Evolutionary conservation across 2,888 invertebrate species (phyloP).

Genomic region (Torymus tubicola): DNA sequence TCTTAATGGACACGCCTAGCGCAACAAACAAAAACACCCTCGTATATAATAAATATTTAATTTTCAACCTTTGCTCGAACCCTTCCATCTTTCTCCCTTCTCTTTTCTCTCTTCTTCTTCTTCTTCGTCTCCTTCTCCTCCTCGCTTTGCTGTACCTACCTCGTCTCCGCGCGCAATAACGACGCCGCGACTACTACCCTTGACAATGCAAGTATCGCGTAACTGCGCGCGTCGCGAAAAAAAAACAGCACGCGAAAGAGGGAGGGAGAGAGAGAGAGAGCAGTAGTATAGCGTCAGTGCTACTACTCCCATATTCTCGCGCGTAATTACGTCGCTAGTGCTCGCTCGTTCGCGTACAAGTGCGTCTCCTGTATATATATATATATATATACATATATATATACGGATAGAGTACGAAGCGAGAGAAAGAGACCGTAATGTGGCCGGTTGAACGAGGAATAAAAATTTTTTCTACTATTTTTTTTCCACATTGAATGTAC

Average conservation of each 20-base stretch:
- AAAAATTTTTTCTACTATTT: too few relatives aligned
- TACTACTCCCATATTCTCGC: background rate
- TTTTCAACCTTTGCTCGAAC: background rate
- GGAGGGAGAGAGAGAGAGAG: conserved; percentile 18
- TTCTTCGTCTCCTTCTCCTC: too few relatives aligned
- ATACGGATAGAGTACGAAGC: too few relatives aligned
- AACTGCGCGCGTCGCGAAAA: conserved; percentile 2
- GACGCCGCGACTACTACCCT: background rate
- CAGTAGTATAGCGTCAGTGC: background rate
- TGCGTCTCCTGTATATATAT: background rate
- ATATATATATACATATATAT: too few relatives aligned
- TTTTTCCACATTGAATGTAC: too few relatives aligned
- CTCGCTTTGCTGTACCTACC: too few relatives aligned
- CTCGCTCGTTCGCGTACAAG: conserved; percentile 5
- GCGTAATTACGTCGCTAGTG: conserved; percentile 39
- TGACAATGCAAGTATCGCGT: conserved; percentile 19
- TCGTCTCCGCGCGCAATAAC: background rate
- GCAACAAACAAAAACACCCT: background rate
- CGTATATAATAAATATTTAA: conserved; percentile 32
- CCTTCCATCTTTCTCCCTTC: background rate
- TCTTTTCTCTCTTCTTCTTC: background rate
- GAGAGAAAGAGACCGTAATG: too few relatives aligned
- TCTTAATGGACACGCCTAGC: conserved; percentile 17
- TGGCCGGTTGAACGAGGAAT: too few relatives aligned
- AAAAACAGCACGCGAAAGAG: conserved; percentile 17